phyloP scores from a whole-genome alignment of 2,888 invertebrate genomes.

The Colletes collaris region DNA sequence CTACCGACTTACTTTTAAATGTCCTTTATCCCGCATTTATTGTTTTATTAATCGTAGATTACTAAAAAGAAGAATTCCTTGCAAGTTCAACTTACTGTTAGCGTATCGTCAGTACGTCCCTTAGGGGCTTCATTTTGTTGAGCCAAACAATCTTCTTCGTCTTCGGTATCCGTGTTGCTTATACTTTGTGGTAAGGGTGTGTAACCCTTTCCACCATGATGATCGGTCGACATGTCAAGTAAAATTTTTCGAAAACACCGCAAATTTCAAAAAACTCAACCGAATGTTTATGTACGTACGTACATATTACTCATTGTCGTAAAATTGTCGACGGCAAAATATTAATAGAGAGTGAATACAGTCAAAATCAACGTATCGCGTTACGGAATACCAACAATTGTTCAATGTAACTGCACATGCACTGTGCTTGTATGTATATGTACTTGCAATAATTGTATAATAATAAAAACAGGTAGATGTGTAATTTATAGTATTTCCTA shows the following conservation, averaged over 20 bases:
- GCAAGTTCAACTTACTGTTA: slow-evolving; percentile 41
- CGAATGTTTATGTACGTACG: slow-evolving; percentile 4
- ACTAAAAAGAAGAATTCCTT: background rate
- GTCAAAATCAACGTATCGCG: background rate
- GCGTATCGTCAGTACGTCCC: slow-evolving; percentile 48
- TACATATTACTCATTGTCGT: slow-evolving; percentile 26
- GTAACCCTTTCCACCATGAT: slow-evolving; percentile 83
- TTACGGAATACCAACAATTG: slow-evolving; percentile 24
- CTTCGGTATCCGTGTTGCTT: slow-evolving; percentile 91
- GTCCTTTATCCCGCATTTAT: background rate
- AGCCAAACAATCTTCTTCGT: slow-evolving; percentile 84
- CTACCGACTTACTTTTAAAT: background rate
- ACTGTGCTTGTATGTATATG: background rate
- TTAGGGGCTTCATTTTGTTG: slow-evolving; percentile 56
- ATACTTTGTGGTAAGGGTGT: slow-evolving; percentile 91
- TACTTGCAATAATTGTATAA: background rate
- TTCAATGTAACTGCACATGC: background rate
- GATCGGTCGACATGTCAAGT: slow-evolving; percentile 74
- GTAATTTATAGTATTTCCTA: background rate
- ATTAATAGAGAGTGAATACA: slow-evolving; percentile 13
- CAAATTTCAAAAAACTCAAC: background rate
- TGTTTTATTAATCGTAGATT: background rate
- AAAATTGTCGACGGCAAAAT: background rate
- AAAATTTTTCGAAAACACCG: background rate
- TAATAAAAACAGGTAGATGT: background rate